phyloP scores from a whole-genome alignment of 92 coral and sea anemone genomes.

The Actinernus sp. region DNA sequence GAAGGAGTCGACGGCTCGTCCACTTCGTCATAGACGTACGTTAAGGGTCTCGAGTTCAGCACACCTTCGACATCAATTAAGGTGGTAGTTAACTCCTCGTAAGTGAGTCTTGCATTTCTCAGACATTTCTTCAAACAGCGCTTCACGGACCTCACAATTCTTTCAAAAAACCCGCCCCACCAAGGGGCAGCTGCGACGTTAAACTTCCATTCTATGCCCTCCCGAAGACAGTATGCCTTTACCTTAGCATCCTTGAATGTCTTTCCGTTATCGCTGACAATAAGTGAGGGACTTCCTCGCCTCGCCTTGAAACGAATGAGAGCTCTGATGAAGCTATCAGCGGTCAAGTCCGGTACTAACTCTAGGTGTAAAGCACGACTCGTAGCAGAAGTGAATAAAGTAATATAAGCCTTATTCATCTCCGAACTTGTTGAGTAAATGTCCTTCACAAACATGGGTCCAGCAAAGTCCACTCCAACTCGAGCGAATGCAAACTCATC shows the following conservation, averaged over 20 bases:
- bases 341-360: constrained; percentile 37
- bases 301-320: constrained; percentile 48
- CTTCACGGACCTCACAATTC: constrained; percentile 57
- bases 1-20: constrained; percentile 66
- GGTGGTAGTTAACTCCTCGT: constrained; percentile 55
- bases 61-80: constrained; percentile 41
- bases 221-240: too few species aligned
- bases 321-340: constrained; percentile 35
- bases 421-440: not conserved
- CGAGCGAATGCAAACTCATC: constrained; percentile 38
- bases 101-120: constrained; percentile 38
- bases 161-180: constrained; percentile 61
- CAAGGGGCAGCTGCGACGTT: too few species aligned
- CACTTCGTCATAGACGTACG: too few species aligned
- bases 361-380: constrained; percentile 63
- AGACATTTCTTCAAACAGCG: constrained; percentile 50
- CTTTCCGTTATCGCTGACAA: constrained; percentile 51
- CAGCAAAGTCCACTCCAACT: constrained; percentile 47
- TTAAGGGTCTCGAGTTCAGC: constrained; percentile 55
- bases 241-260: too few species aligned
- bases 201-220: constrained; percentile 29
- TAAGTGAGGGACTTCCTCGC: constrained; percentile 18
- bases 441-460: constrained; percentile 43
- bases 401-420: constrained; percentile 20
- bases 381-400: constrained; percentile 40